phyloP scores from a whole-genome alignment of 2,888 invertebrate species.

The Seira sanloemensis region DNA sequence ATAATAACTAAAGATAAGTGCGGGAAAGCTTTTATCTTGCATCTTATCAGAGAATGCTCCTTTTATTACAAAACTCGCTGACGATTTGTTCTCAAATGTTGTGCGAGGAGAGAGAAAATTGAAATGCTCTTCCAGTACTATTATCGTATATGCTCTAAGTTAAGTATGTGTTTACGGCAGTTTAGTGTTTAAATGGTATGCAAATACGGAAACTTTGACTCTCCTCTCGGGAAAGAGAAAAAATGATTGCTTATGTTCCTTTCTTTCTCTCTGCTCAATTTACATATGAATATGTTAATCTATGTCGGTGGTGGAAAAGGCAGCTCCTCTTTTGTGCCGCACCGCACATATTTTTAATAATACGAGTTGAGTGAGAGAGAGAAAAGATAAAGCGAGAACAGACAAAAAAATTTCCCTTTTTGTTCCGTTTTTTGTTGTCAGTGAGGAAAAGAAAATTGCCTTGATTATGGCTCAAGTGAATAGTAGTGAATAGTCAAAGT shows the following conservation, averaged over 20 bases:
- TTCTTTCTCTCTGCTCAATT: constrained; percentile 11
- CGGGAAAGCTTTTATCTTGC: background rate
- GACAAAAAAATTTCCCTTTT: background rate
- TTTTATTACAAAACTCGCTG: too few species aligned
- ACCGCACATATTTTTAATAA: background rate
- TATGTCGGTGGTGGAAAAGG: constrained; percentile 1
- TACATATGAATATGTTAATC: constrained; percentile 54
- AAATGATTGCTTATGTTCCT: background rate
- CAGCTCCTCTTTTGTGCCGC: background rate
- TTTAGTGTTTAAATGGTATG: background rate
- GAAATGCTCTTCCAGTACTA: constrained; percentile 48
- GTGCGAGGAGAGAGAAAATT: constrained; percentile 41
- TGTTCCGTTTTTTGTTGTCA: background rate
- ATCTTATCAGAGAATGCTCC: too few species aligned
- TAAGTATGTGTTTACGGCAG: background rate
- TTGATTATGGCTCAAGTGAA: background rate
- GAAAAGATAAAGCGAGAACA: background rate
- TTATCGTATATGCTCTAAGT: constrained; percentile 48
- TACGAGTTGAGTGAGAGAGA: background rate
- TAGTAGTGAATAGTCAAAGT: background rate
- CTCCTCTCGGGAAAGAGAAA: background rate
- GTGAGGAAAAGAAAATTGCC: background rate
- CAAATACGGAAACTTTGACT: background rate
- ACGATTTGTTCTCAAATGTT: too few species aligned
- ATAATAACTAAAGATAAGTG: background rate